Conservation (phyloP, 37 sponge, comb jelly and placozoan genomes). For the Hexactinellida sp. region DNA sequence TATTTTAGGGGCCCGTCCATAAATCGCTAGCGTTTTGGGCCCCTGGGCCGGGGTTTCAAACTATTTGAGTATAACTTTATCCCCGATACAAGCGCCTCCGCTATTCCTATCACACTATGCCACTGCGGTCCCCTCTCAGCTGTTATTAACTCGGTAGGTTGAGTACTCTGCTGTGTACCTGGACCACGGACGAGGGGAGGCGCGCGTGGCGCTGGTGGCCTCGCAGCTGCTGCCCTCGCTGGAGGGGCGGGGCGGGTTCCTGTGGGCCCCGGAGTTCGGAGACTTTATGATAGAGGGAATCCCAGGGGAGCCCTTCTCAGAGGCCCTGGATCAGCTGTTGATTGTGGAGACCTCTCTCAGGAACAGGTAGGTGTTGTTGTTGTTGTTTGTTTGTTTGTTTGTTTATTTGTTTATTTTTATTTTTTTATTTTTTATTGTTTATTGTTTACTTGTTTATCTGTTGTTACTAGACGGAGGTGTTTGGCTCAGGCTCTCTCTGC, state of each 20-base stretch:
- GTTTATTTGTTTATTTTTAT: too few species aligned
- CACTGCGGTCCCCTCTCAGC: not conserved
- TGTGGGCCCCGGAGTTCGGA: not conserved
- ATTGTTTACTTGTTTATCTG: too few species aligned
- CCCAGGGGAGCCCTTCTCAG: not conserved
- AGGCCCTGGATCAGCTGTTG: not conserved
- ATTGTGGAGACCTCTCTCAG: not conserved
- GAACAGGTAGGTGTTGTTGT: not conserved
- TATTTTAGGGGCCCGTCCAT: too few species aligned
- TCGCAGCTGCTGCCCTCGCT: constrained; percentile 40
- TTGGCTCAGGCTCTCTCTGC: constrained; percentile 24
- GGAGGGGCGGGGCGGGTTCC: constrained; percentile 17
- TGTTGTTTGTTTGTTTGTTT: too few species aligned
- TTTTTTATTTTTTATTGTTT: too few species aligned
- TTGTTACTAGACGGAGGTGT: constrained; percentile 48
- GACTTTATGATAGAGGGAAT: constrained; percentile 5
- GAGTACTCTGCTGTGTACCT: constrained; percentile 75
- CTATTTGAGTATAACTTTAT: too few species aligned
- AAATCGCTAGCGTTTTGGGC: too few species aligned
- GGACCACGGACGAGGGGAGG: constrained; percentile 43
- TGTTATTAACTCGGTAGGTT: not conserved
- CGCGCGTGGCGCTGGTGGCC: constrained; percentile 44
- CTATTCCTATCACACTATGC: too few species aligned
- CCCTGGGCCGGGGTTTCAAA: too few species aligned
- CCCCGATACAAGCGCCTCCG: too few species aligned